Conservation (phyloP, 2,888 invertebrate species). For the Sarcophaga caerulescens region DNA sequence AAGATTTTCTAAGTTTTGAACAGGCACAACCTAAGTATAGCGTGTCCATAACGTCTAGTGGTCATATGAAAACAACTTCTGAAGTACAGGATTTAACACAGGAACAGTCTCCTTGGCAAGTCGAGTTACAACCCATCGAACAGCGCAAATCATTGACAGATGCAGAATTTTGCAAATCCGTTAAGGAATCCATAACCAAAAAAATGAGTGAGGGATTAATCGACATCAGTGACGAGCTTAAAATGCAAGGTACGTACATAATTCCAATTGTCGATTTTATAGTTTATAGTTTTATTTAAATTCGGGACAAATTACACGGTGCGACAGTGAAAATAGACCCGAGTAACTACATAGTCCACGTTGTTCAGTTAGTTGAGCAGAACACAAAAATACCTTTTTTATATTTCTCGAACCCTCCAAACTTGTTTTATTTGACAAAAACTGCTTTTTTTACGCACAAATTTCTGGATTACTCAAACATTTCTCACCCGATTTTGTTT, state of each 20-base stretch:
- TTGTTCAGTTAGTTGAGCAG: no score
- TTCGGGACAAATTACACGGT: no score
- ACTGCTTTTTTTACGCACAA: no score
- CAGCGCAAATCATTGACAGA: slow-evolving; percentile 79
- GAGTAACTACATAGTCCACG: no score
- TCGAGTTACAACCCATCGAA: slow-evolving; percentile 69
- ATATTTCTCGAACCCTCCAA: no score
- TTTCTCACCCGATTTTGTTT: no score
- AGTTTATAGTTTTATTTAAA: no score
- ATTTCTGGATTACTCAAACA: no score
- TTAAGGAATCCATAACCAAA: slow-evolving; percentile 79
- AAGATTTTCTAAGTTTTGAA: slow-evolving; percentile 73
- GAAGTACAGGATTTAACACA: slow-evolving; percentile 37
- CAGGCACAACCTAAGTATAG: slow-evolving; percentile 62
- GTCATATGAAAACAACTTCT: slow-evolving; percentile 8
- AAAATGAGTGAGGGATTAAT: slow-evolving; percentile 80
- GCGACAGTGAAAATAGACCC: no score
- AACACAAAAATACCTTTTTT: no score
- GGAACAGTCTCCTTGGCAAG: slow-evolving; percentile 41
- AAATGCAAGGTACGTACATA: slow-evolving; percentile 73
- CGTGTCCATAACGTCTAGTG: slow-evolving; percentile 1
- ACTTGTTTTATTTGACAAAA: no score
- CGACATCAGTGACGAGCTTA: slow-evolving; percentile 77
- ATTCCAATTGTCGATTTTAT: not conserved
- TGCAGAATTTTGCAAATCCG: slow-evolving; percentile 80